A percentile compares a stretch with the other conserved stretches of the same genome.
phyloP scores from a whole-genome alignment of 30 jellyfish, hydroid and myxozoan genomes.

The Hydractinia echinata region DNA sequence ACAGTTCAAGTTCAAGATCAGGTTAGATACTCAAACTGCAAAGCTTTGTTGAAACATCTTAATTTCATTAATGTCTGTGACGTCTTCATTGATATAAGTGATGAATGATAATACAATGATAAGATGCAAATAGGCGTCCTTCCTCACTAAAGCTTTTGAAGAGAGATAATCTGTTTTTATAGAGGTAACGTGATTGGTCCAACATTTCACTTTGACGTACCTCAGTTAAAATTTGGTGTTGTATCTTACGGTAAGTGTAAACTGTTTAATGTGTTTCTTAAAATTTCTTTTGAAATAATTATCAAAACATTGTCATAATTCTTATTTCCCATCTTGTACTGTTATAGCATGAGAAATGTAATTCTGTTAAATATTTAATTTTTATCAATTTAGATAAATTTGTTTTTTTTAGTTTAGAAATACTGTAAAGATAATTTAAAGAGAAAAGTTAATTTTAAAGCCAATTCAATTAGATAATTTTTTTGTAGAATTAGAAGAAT shows the following conservation, averaged over 20 bases:
- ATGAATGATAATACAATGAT: not conserved
- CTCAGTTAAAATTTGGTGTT: slow-evolving; percentile 54
- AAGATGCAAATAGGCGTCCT: not conserved
- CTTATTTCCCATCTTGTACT: not conserved
- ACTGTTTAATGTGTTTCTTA: not conserved
- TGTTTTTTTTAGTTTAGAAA: not conserved
- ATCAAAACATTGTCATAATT: too few relatives aligned
- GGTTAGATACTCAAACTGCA: slow-evolving; percentile 50
- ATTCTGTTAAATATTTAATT: not conserved
- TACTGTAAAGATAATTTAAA: too few relatives aligned
- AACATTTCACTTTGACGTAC: slow-evolving; percentile 76
- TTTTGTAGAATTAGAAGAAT: not conserved
- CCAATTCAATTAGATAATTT: too few relatives aligned
- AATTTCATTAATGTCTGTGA: not conserved
- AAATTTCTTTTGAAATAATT: too few relatives aligned
- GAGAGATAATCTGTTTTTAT: not conserved
- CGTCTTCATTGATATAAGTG: not conserved
- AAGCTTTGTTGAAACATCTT: not conserved
- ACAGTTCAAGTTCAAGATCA: slow-evolving; percentile 57
- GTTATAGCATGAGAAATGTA: not conserved
- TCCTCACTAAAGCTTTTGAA: not conserved
- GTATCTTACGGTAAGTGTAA: slow-evolving; percentile 72
- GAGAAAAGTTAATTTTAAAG: too few relatives aligned
- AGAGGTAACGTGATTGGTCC: slow-evolving; percentile 92
- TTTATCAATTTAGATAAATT: not conserved